Evolutionary conservation across 2,888 invertebrate species (phyloP).

Genomic region (Clistopyga incitator): DNA sequence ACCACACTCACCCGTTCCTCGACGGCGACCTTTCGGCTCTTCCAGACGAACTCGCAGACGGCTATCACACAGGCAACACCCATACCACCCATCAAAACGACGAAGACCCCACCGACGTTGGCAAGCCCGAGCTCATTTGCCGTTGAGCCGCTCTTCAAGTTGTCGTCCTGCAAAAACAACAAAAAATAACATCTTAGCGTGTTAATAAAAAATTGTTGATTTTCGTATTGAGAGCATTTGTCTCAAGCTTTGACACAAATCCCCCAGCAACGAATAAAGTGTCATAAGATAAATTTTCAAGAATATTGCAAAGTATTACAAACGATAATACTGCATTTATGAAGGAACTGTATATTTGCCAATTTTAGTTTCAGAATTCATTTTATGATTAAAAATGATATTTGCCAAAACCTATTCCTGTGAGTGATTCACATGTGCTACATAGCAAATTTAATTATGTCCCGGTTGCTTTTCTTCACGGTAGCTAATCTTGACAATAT

Average conservation of each 20-base stretch:
- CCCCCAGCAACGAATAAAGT: too few species aligned
- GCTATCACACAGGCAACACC: slow-evolving; percentile 96
- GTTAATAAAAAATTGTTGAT: neutral
- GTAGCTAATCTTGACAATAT: neutral
- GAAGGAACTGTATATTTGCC: too few species aligned
- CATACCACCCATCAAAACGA: slow-evolving; percentile 97
- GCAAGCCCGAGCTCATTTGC: slow-evolving; percentile 96
- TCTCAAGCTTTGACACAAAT: too few species aligned
- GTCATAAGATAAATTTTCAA: too few species aligned
- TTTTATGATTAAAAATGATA: too few species aligned
- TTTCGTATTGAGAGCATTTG: neutral
- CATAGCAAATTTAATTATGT: neutral
- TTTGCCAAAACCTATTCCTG: too few species aligned
- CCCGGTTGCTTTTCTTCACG: neutral
- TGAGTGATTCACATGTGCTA: too few species aligned
- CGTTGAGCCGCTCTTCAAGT: slow-evolving; percentile 93
- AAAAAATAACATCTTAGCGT: neutral
- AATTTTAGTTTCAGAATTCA: too few species aligned
- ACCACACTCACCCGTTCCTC: slow-evolving; percentile 92
- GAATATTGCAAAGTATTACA: too few species aligned
- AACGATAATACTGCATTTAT: too few species aligned
- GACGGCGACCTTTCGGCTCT: slow-evolving; percentile 95
- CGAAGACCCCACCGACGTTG: slow-evolving; percentile 98
- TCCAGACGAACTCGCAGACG: slow-evolving; percentile 98
- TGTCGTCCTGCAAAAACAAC: slow-evolving; percentile 89